Percentiles rank a stretch among this genome's conserved stretches.
These are phyloP conservation scores for Sipha maydis DNA, from an alignment of 2,888 invertebrate species.

Conservation along the genomic window DNA sequence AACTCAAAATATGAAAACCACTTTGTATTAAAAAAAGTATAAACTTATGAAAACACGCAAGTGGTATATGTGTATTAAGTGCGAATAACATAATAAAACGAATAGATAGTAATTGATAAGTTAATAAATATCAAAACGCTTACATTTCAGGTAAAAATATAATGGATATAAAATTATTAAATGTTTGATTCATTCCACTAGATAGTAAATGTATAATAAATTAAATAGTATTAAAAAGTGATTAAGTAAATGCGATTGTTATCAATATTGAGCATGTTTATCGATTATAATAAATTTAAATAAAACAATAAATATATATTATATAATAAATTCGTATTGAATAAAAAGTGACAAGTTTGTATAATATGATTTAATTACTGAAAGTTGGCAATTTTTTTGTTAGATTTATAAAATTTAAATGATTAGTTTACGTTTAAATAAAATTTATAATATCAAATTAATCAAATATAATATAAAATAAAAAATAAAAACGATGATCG, in stretches of 20 bases:
- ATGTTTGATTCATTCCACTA: not conserved
- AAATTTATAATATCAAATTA: not conserved
- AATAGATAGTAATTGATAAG: too few species aligned
- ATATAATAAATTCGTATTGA: not conserved
- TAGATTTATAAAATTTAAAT: not conserved
- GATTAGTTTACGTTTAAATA: not conserved
- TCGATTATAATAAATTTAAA: not conserved
- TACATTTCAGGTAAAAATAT: too few species aligned
- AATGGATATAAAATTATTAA: not conserved
- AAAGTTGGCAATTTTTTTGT: not conserved
- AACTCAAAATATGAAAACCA: too few species aligned
- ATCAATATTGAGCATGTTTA: slow-evolving; percentile 23
- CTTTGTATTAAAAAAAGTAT: too few species aligned
- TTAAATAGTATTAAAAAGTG: not conserved
- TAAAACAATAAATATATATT: not conserved
- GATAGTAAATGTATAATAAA: not conserved
- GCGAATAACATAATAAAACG: too few species aligned
- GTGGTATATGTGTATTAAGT: too few species aligned
- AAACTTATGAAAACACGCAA: too few species aligned
- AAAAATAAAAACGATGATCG: not conserved
- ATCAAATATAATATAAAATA: not conserved
- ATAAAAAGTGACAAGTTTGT: slow-evolving; percentile 22
- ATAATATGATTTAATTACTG: too few species aligned
- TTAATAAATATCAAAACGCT: too few species aligned
- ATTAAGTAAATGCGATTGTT: slow-evolving; percentile 33